Evolutionary conservation across 1,140 invertebrate species (phyloP).

Genomic region (Halyomorpha halys): DNA sequence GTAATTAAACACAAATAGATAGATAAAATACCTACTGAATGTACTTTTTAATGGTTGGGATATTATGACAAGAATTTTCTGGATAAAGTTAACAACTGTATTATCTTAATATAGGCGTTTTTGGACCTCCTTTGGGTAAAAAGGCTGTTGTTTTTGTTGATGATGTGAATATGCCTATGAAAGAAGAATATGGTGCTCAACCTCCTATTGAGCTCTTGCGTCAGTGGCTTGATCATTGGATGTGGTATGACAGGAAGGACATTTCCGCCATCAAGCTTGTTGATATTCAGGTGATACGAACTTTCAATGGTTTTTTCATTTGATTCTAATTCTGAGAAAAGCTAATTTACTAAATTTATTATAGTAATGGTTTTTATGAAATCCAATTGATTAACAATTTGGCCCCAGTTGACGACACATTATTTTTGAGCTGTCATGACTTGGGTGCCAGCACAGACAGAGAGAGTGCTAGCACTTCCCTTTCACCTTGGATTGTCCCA

Average conservation of each 20-base stretch:
- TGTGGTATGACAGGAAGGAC: slow-evolving; percentile 90
- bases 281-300: slow-evolving; percentile 61
- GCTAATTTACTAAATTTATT: neutral
- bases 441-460: too few relatives aligned
- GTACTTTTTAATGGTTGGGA: too few relatives aligned
- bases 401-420: too few relatives aligned
- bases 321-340: neutral
- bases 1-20: too few relatives aligned
- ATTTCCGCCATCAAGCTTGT: slow-evolving; percentile 71
- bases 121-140: slow-evolving; percentile 81
- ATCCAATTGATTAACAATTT: too few relatives aligned
- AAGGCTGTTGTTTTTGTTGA: slow-evolving; percentile 86
- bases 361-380: too few relatives aligned
- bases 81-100: too few relatives aligned
- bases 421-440: too few relatives aligned
- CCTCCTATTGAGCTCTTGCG: slow-evolving; percentile 83
- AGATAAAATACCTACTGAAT: too few relatives aligned
- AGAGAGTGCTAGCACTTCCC: too few relatives aligned
- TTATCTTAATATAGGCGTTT: slow-evolving; percentile 49
- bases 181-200: slow-evolving; percentile 79
- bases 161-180: slow-evolving; percentile 85
- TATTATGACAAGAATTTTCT: too few relatives aligned
- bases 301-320: neutral
- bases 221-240: slow-evolving; percentile 80
- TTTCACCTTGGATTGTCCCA: too few relatives aligned